Evolutionary conservation across 1,140 invertebrate species (phyloP).

Genomic region (Heliothis subflexa): DNA sequence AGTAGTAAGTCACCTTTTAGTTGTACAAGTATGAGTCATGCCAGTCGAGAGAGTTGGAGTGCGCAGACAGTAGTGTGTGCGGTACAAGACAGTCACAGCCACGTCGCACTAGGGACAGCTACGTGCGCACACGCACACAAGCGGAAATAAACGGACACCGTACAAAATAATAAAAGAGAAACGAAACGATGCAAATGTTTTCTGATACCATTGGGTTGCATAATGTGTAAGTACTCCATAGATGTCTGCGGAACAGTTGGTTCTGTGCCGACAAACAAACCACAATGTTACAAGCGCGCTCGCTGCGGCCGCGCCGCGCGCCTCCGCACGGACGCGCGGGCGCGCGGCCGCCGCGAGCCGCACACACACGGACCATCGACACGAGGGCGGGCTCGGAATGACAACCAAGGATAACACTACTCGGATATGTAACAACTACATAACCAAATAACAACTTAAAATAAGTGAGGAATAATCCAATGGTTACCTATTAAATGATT

Average conservation of each 20-base stretch:
- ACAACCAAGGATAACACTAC: conserved; percentile 77
- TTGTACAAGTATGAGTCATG: conserved; percentile 71
- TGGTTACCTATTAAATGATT: conserved; percentile 87
- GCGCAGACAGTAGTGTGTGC: conserved; percentile 44
- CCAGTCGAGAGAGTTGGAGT: conserved; percentile 68
- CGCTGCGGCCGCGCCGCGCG: conserved; percentile 37
- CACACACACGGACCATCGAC: background rate
- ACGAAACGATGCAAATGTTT: conserved; percentile 73
- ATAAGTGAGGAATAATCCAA: conserved; percentile 72
- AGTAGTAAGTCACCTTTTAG: conserved; percentile 88
- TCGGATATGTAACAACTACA: conserved; percentile 72
- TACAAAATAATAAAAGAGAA: conserved; percentile 62
- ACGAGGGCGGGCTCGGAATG: conserved; percentile 60
- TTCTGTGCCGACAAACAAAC: conserved; percentile 84
- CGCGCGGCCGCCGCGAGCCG: conserved; percentile 31
- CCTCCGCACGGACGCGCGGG: conserved; percentile 6
- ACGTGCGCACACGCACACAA: conserved; percentile 58
- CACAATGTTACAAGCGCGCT: conserved; percentile 81
- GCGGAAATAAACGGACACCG: conserved; percentile 59
- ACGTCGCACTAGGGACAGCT: conserved; percentile 78
- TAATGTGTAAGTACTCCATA: conserved; percentile 85
- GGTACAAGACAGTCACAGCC: conserved; percentile 80
- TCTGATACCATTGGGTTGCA: conserved; percentile 84
- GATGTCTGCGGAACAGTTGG: conserved; percentile 83
- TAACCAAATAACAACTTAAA: conserved; percentile 66